phyloP scores from a whole-genome alignment of 2,888 invertebrate species.

The Heliconius cydno region DNA sequence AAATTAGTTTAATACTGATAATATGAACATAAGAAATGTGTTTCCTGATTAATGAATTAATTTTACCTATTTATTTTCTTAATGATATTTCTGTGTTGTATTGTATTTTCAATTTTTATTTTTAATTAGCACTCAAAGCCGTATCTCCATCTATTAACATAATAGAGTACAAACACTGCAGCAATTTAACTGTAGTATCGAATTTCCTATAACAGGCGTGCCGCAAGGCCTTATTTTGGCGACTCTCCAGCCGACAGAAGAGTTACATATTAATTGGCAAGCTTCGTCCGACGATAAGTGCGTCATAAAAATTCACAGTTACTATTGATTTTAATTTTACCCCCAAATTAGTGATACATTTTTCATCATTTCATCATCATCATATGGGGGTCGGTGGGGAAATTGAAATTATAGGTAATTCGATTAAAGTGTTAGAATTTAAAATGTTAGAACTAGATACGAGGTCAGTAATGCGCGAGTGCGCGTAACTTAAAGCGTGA shows the following conservation, averaged over 20 bases:
- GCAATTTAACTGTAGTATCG: constrained; percentile 34
- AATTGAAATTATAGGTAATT: not conserved
- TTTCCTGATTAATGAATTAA: no score
- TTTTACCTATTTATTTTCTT: not conserved
- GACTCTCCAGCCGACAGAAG: constrained; percentile 53
- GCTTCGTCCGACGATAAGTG: constrained; percentile 56
- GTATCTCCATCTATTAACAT: constrained; percentile 8
- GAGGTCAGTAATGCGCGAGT: no score
- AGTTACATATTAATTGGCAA: constrained; percentile 57
- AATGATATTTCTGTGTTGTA: not conserved
- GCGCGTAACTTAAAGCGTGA: no score
- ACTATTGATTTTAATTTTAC: constrained; percentile 34
- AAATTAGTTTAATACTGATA: not conserved
- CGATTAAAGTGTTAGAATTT: not conserved
- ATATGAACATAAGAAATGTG: no score
- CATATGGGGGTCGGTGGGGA: not conserved
- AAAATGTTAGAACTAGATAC: no score
- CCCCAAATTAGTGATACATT: not conserved
- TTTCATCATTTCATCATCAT: no score
- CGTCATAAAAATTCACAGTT: constrained; percentile 51
- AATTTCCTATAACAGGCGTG: constrained; percentile 41
- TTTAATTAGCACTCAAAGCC: not conserved
- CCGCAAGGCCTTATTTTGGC: constrained; percentile 52
- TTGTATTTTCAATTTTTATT: not conserved
- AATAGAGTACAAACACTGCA: constrained; percentile 38